Percentiles rank a stretch among this genome's conserved stretches.
phyloP scores from a whole-genome alignment of 2,113 vertebrate genomes.

The Dipodomys merriami region DNA sequence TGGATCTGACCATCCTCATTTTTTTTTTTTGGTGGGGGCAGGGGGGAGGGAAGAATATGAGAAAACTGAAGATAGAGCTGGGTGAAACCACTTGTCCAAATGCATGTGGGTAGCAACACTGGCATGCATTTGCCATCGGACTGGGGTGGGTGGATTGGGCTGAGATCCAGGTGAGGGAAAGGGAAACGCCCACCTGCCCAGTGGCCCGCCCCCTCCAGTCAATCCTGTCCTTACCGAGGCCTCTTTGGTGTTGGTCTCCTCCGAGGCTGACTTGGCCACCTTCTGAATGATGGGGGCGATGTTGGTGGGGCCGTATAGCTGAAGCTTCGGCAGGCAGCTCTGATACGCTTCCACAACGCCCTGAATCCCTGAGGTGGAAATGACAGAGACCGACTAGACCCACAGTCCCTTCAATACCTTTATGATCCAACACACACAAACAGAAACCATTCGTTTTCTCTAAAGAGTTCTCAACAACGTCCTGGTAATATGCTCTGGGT shows the following conservation, averaged over 20 bases:
- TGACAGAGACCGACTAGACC: slow-evolving; percentile 15
- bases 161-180: background rate
- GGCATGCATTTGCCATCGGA: background rate
- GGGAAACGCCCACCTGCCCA: accelerated
- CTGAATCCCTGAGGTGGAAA: slow-evolving; percentile 91
- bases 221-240: slow-evolving; percentile 90
- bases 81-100: background rate
- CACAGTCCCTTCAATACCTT: background rate
- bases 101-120: background rate
- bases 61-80: background rate
- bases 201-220: background rate
- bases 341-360: slow-evolving; percentile 98
- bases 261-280: slow-evolving; percentile 94
- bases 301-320: slow-evolving; percentile 97
- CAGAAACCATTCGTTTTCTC: background rate
- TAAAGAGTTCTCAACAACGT: background rate
- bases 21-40: background rate
- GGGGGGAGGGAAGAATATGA: background rate
- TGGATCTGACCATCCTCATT: background rate
- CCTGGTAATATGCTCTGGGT: background rate
- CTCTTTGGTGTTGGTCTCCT: slow-evolving; percentile 97
- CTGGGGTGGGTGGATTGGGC: background rate
- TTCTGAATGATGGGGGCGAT: slow-evolving; percentile 99
- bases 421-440: background rate
- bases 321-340: slow-evolving; percentile 96